A percentile compares a stretch with the other conserved stretches of the same genome.
phyloP scores from a whole-genome alignment of 2,113 vertebrate genomes.

The Menura novaehollandiae region DNA sequence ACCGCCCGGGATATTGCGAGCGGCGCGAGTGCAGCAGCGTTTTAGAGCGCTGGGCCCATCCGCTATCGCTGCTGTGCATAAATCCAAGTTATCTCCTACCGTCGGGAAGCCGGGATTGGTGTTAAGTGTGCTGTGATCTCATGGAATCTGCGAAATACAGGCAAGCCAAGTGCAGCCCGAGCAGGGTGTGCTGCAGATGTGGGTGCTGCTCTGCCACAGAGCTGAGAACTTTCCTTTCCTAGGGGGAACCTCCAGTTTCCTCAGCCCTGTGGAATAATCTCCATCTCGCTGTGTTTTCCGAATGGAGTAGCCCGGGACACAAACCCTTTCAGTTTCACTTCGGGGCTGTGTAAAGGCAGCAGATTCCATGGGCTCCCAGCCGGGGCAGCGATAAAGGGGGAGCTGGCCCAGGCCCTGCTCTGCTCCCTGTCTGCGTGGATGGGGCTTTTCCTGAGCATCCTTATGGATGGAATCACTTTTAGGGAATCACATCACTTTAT shows the following conservation, averaged over 20 bases:
- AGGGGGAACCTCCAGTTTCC: fast-evolving
- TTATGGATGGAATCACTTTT: fast-evolving
- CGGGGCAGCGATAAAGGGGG: fast-evolving
- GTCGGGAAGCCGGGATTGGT: neutral
- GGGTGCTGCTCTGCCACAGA: neutral
- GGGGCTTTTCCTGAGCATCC: neutral
- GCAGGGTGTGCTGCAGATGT: fast-evolving
- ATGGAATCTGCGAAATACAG: fast-evolving
- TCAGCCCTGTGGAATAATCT: neutral
- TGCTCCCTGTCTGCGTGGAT: neutral
- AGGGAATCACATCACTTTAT: fast-evolving
- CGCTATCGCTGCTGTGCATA: fast-evolving
- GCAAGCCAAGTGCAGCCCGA: fast-evolving
- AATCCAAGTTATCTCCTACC: fast-evolving
- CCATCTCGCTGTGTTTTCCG: neutral
- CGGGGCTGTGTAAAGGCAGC: neutral
- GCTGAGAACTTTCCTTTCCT: neutral
- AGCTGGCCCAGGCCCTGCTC: neutral
- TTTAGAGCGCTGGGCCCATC: neutral
- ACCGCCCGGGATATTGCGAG: neutral
- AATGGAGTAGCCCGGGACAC: neutral
- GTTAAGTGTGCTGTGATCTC: fast-evolving
- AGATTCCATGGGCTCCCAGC: neutral
- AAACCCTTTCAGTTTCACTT: fast-evolving
- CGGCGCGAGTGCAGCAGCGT: neutral